Conservation (phyloP, 2,888 invertebrate species). For the Melieria picta region DNA sequence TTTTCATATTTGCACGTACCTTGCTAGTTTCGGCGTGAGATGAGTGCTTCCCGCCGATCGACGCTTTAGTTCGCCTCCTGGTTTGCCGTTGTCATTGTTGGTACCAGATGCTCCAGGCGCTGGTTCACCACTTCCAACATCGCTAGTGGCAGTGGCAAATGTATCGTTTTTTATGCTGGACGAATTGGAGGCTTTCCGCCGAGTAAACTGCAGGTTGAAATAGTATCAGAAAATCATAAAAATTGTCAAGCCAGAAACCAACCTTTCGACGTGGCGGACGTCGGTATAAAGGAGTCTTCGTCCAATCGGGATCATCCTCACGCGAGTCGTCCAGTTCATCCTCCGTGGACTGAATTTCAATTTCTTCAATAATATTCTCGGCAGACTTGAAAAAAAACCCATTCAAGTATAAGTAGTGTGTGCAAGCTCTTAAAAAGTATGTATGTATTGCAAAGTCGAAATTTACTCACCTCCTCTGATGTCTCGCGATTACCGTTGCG, state of each 20-base stretch:
- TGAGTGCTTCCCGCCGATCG: constrained; percentile 44
- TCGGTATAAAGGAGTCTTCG: constrained; percentile 43
- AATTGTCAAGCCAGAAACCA: constrained; percentile 15
- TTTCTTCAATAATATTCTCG: constrained; percentile 15
- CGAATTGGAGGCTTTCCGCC: no score
- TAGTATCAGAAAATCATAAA: constrained; percentile 33
- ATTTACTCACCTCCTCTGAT: constrained; percentile 33
- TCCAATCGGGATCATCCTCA: constrained; percentile 50
- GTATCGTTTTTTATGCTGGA: constrained; percentile 32
- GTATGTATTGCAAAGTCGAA: no score
- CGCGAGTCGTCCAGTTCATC: constrained; percentile 36
- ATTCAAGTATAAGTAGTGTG: no score
- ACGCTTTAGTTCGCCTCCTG: neutral
- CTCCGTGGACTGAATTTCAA: constrained; percentile 28
- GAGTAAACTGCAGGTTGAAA: constrained; percentile 2
- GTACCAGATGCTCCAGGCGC: neutral
- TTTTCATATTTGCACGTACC: constrained; percentile 36
- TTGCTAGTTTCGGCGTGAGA: constrained; percentile 48
- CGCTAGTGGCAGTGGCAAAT: constrained; percentile 11
- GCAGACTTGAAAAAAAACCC: no score
- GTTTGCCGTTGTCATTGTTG: neutral
- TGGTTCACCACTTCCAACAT: neutral
- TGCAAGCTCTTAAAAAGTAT: no score
- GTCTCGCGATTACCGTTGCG: constrained; percentile 2
- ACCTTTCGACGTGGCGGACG: constrained; percentile 33